A percentile compares a stretch with the other conserved stretches of the same genome.
Evolutionary conservation across 2,797 vertebrate genomes (phyloP).

Genomic region (Acropternis orthonyx): DNA sequence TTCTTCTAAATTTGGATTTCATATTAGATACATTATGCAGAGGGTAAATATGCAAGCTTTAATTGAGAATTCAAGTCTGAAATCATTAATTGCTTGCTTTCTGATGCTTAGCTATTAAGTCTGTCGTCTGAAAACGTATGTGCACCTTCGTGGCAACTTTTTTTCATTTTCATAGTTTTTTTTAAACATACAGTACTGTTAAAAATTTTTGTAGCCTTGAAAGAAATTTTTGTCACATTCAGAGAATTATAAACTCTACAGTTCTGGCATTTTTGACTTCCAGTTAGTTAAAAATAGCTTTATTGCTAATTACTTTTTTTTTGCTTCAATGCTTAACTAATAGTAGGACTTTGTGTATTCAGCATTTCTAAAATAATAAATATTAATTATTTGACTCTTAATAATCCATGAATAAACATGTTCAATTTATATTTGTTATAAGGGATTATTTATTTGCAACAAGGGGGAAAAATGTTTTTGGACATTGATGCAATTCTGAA

Average conservation of each 20-base stretch:
- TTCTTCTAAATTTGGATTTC: constrained; percentile 66
- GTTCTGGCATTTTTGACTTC: background rate
- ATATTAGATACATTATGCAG: constrained; percentile 48
- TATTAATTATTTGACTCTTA: constrained; percentile 56
- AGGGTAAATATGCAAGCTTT: constrained; percentile 46
- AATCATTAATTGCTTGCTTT: constrained; percentile 53
- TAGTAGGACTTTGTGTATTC: background rate
- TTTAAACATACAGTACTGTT: background rate
- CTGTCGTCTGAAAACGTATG: constrained; percentile 34
- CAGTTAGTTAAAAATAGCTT: background rate
- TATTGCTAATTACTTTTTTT: constrained; percentile 16
- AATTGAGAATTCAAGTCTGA: constrained; percentile 50
- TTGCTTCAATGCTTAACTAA: constrained; percentile 23
- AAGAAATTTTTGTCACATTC: background rate
- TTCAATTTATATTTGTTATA: constrained; percentile 46
- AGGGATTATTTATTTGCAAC: constrained; percentile 44
- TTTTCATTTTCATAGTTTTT: background rate
- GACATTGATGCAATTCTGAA: background rate
- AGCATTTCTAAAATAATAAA: constrained; percentile 52
- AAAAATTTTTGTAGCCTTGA: background rate
- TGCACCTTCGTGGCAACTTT: constrained; percentile 4
- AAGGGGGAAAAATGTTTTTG: background rate
- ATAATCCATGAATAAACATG: constrained; percentile 39
- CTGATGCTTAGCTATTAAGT: constrained; percentile 60
- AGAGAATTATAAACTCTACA: background rate